Base-by-base conservation (phyloP, 2,113 vertebrate species). In the Tetrax tetrax region DNA sequence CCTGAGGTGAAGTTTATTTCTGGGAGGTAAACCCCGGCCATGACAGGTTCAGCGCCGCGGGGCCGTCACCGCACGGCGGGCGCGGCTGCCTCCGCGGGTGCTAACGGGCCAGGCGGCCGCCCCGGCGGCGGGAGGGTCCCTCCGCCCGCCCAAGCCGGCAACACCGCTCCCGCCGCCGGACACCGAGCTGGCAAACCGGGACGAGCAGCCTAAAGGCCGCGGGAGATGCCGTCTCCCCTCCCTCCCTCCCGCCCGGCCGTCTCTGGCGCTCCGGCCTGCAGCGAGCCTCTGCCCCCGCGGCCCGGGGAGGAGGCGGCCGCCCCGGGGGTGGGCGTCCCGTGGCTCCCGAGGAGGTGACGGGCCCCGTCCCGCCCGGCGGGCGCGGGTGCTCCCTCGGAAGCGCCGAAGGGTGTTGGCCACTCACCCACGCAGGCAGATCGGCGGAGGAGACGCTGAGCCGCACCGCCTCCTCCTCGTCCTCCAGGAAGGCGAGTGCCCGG, bases 401-500 rank as follows among this genome's bases (percentile, higher is more conserved):
- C 43, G 69, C 87, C 57, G 47, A 35, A 88, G 78, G 87, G 76
- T 77, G 96, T 76, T 51, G 83, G 86, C 61, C 53, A 98, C 99
- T 98, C 95, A 99, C 99, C 99, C 99, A 99, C 8, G 99, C 98
- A 14, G 99, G 99, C 96, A 99, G 98, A 96, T 99, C 99, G 1
- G 98, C 95, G 38, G 98, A 98, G 23, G 97, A 96, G 90, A 99
- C 95, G 37, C 86, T 97, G 50, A 98, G 98, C 83, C 93, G 98
- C 84, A 97, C 96, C 10, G 70, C 87, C 87, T 96, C 98, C 83
- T 99, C 99, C 96, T 99, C 98, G 45, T 99, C 98, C 47, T 99
- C 98, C 98, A 99, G 97, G 95, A 99, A 99, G 19, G 98, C 98
- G 90, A 99, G 96, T 9, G 98, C 99, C 43, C 98, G 98, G 94